Base-by-base conservation (phyloP, 2,113 vertebrate genomes). In the Alaudala cheleensis region DNA sequence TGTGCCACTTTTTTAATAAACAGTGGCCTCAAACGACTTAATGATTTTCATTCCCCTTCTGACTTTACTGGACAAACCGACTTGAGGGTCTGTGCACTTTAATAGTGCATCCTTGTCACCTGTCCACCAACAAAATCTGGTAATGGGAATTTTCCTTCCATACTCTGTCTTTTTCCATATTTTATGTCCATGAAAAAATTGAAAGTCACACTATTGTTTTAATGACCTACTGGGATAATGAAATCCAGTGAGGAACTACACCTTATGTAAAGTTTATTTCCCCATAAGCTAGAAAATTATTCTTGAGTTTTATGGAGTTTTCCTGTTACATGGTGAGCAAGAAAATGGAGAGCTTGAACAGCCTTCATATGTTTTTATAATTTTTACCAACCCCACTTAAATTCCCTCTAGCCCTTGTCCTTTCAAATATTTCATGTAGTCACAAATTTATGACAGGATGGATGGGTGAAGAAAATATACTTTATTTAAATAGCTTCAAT, bases 401-500 rank as follows among this genome's bases (percentile, higher is more conserved):
- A 67, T 79, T 57, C 40, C 54, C 45, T 85, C 33, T 81, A 81
- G 60, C 15, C 69, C 51, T 85, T 95, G 62, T 74, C 60, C 69
- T 92, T 92, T 90, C 72, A 93, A 84, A 95, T 76, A 92, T 93
- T 70, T 83, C 70, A 90, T 4, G 0, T 54, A 44, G 69, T 93
- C 91, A 62, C 37, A 95, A 94, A 93, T 54, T 95, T 69, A 71
- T 83, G 81, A 65, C 60, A 97, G 71, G 69, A 34, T 83, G 18
- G 37, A 61, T 61, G 17, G 12, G 74, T 90, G 86, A 95, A 90
- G 34, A 90, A 88, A 95, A 92, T 84, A 87, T 29, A 73, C 33
- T 95, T 95, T 95, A 95, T 93, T 98, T 92, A 96, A 98, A 95
- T 92, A 92, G 24, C 70, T 95, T 94, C 78, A 96, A 95, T 95